Percentiles rank a stretch among this genome's conserved stretches.
These are phyloP conservation scores for Phenganax stokvisi DNA, from an alignment of 92 coral and sea anemone species.

Conservation along the genomic window DNA sequence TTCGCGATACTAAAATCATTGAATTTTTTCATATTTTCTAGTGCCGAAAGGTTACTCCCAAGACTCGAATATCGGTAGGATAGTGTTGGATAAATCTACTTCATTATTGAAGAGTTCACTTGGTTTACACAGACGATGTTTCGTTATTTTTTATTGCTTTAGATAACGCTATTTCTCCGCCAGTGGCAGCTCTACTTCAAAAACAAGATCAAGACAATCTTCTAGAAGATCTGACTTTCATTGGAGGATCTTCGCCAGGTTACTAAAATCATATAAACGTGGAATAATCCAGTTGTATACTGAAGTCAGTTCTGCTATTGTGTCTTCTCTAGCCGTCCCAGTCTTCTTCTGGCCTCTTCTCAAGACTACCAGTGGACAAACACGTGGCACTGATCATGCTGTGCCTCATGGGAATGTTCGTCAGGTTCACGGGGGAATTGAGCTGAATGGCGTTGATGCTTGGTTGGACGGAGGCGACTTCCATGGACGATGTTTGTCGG, in stretches of 20 bases:
- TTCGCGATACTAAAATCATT: not conserved
- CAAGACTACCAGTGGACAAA: conserved; percentile 76
- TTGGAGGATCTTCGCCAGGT: conserved; percentile 36
- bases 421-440: conserved; percentile 83
- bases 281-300: not conserved
- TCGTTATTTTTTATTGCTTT: not conserved
- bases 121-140: too few species aligned
- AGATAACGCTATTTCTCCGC: conserved; percentile 29
- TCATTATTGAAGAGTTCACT: too few species aligned
- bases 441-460: conserved; percentile 87
- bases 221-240: conserved; percentile 27
- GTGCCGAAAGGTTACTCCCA: conserved; percentile 30
- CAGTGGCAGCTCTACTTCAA: conserved; percentile 32
- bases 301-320: not conserved
- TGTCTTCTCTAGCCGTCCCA: conserved; percentile 61
- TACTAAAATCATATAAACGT: not conserved
- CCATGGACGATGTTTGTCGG: conserved; percentile 95
- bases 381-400: conserved; percentile 87
- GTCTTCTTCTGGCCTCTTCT: conserved; percentile 91
- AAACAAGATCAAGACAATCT: conserved; percentile 21
- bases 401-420: conserved; percentile 79
- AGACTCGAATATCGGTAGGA: conserved; percentile 19
- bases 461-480: conserved; percentile 99
- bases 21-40: not conserved
- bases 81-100: not conserved